Evolutionary conservation across 1,140 invertebrate species (phyloP), one percentile per base, ranked within the genome.

Genomic region (Pinna nobilis): DNA sequence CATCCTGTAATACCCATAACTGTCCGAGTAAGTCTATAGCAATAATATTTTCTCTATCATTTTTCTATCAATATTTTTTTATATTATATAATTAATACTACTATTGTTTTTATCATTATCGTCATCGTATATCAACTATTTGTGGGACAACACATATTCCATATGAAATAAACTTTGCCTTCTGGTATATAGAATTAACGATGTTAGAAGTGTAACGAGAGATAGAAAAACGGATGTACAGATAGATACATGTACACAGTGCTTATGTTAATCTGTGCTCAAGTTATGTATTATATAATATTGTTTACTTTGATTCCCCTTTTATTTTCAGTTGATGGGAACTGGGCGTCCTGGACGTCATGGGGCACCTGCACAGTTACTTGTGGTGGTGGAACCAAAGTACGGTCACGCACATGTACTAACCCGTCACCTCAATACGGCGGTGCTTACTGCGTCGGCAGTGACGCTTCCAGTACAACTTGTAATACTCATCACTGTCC

Each of bases 391-490:
- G 44, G 44, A 47, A 20, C 20, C 15, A 15, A 47, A 47, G 15
- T 20, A 15, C 44, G 44, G 20, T 18, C 44, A 15, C 44, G 44
- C 15, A 18, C 44, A 18, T 47, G 44, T 47, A 47, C 3, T 6
- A 47, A 47, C 44, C 44, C 44, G 15, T 15, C 44, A 18, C 44
- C 44, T 18, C 44, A 47, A 47, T 47, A 47, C 20, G 82, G 78
- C 55, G 84, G 84, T 3, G 15, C 13, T 0, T 25, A 61, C 1
- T 85, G 84, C 69, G 1, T 15, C 0, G 80, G 83, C 7, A 32
- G 18, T 18, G 23, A 25, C 33, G n/a, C 55, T n/a, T 30, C 7
- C 28, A 59, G 25, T 30, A 25, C 23, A 1, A 30, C 32, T 9
- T 59, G 55, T 59, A 59, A 59, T 30, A 59, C 55, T 11, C 55